Evolutionary conservation across 2,888 invertebrate species (phyloP), one percentile per base, ranked within the genome.

Genomic region (Acleris literana): DNA sequence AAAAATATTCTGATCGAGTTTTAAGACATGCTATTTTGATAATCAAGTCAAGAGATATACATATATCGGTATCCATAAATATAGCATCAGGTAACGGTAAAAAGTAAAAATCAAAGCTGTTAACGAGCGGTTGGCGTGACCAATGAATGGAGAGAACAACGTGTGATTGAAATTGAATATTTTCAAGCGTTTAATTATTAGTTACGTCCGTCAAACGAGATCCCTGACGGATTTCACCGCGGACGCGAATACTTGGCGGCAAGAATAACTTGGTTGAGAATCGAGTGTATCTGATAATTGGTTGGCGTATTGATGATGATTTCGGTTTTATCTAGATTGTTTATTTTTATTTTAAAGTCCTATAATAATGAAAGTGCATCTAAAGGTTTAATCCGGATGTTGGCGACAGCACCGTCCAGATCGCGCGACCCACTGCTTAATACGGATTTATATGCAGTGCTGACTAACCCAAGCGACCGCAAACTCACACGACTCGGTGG

Each of bases 41-140:
- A 51, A 49, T 39, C 39, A 13, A 46, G 39, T n/a, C 58, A 13
- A 48, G 20, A 59, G 39, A 68, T n/a, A n/a, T n/a, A n/a, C n/a
- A n/a, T n/a, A n/a, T n/a, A n/a, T 66, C 65, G 63, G 46, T 44
- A 44, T 53, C 63, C 69, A 69, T 64, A 61, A 61, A 63, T 54
- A 67, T 56, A 54, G 63, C 61, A 59, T 63, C 66, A 46, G 57
- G n/a, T 66, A 62, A 62, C 66, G 61, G 66, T 60, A 69, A 67
- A 67, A 67, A 67, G 67, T 64, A 69, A 67, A 69, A 69, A 64
- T 63, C 60, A 63, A 71, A 69, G 69, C 62, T 67, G 70, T 64
- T 73, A 80, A 81, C 73, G 77, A 76, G 67, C 72, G 66, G 72
- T 71, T 83, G 67, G 77, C 81, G 82, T 85, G 82, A 69, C 71